Percentiles rank a stretch among this genome's conserved stretches.
Evolutionary conservation across 2,888 invertebrate species (phyloP).

Genomic region (Eupithecia exiguata): DNA sequence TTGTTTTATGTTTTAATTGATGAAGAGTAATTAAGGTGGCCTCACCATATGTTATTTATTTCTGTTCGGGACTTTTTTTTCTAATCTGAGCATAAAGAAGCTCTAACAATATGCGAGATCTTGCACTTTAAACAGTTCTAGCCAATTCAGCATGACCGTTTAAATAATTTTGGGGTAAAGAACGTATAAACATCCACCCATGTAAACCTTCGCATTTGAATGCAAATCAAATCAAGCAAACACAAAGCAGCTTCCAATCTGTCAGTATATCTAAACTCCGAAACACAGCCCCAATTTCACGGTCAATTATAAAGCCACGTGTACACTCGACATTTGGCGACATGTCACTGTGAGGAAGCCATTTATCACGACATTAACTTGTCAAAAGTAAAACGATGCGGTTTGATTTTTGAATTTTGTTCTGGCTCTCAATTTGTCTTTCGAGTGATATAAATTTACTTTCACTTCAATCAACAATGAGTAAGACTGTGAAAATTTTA

Average conservation of each 20-base stretch:
- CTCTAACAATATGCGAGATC: not conserved
- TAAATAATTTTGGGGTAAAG: not conserved
- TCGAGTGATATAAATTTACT: not conserved
- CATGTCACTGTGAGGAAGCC: constrained; percentile 64
- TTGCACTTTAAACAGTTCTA: not conserved
- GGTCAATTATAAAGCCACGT: constrained; percentile 55
- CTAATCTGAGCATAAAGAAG: no score
- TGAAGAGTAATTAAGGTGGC: no score
- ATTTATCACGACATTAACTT: constrained; percentile 61
- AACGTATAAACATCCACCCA: not conserved
- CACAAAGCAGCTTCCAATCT: constrained; percentile 4
- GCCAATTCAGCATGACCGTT: not conserved
- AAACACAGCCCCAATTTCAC: constrained; percentile 33
- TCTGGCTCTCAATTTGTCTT: not conserved
- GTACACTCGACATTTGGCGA: constrained; percentile 52
- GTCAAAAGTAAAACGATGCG: not conserved
- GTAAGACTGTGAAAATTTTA: no score
- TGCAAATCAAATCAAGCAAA: not conserved
- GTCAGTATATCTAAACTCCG: constrained; percentile 3
- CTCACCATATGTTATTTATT: no score
- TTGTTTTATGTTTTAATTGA: no score
- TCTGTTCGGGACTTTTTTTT: no score
- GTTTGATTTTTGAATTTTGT: not conserved
- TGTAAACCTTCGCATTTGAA: not conserved
- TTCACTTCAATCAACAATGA: not conserved